phyloP scores from a whole-genome alignment of 2,888 invertebrate species.

The Leucophora obtusa region DNA sequence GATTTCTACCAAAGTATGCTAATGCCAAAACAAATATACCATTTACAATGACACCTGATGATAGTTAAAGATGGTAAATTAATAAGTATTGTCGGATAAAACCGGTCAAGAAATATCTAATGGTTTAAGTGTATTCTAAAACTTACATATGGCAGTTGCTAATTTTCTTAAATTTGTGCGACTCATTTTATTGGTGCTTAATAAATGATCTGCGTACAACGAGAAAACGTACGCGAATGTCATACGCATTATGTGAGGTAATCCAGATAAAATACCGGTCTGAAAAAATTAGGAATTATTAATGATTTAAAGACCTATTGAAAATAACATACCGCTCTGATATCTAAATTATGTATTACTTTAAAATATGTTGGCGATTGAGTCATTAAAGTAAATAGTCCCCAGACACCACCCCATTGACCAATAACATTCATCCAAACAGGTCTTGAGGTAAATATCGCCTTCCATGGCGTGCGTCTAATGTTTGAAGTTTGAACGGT shows the following conservation, averaged over 20 bases:
- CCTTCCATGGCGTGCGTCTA: constrained; percentile 82
- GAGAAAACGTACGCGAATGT: constrained; percentile 81
- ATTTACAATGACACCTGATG: constrained; percentile 81
- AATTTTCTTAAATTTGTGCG: constrained; percentile 83
- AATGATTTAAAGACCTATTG: too few species aligned
- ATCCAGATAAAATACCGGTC: constrained; percentile 82
- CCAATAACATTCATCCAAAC: constrained; percentile 83
- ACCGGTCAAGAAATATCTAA: not conserved
- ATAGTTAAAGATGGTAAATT: not conserved
- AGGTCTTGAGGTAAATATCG: constrained; percentile 81
- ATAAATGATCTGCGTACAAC: constrained; percentile 81
- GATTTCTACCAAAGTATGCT: constrained; percentile 83
- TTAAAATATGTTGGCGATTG: constrained; percentile 86
- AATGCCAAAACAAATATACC: constrained; percentile 82
- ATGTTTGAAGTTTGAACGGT: constrained; percentile 75
- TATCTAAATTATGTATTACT: constrained; percentile 84
- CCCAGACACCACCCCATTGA: constrained; percentile 85
- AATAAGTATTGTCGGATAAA: not conserved
- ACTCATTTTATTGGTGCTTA: constrained; percentile 81
- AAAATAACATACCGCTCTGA: constrained; percentile 80
- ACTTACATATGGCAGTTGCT: constrained; percentile 81
- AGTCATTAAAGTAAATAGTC: constrained; percentile 84
- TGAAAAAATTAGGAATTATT: constrained; percentile 45
- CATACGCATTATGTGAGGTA: constrained; percentile 82
- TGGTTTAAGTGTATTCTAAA: not conserved